Evolutionary conservation across 2,797 vertebrate species (phyloP).

Genomic region (Gambelia wislizenii): DNA sequence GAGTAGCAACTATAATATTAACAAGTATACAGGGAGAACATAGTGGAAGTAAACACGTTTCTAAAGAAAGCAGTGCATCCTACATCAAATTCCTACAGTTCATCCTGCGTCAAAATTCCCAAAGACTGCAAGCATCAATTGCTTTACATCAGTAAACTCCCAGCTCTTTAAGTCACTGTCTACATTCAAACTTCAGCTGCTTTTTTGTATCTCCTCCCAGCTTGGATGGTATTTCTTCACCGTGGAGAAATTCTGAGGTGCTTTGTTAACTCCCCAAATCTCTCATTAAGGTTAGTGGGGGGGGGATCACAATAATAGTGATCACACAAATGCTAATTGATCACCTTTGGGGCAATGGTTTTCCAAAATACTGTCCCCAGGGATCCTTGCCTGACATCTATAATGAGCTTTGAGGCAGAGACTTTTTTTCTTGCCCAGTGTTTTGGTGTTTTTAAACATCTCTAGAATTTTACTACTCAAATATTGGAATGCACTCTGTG

Average conservation of each 20-base stretch:
- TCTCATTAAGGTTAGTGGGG: neutral
- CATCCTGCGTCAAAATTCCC: neutral
- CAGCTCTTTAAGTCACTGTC: neutral
- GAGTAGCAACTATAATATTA: neutral
- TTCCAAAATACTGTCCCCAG: neutral
- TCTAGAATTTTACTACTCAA: neutral
- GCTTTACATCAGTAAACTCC: too few species aligned
- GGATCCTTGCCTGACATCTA: neutral
- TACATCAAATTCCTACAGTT: neutral
- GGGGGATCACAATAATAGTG: too few species aligned
- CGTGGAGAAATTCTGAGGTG: neutral
- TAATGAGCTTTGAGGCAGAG: neutral
- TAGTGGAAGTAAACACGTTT: neutral
- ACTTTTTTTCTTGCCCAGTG: neutral
- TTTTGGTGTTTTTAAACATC: neutral
- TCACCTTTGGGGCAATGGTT: neutral
- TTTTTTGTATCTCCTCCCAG: neutral
- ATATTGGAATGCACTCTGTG: neutral
- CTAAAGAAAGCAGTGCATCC: neutral
- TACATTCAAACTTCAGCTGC: neutral
- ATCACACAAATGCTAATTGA: neutral
- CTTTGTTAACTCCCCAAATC: neutral
- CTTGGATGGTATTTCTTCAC: neutral
- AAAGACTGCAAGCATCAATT: neutral
- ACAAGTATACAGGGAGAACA: neutral